Evolutionary conservation across 1,140 invertebrate species (phyloP).

Genomic region (Zaprionus vittiger): DNA sequence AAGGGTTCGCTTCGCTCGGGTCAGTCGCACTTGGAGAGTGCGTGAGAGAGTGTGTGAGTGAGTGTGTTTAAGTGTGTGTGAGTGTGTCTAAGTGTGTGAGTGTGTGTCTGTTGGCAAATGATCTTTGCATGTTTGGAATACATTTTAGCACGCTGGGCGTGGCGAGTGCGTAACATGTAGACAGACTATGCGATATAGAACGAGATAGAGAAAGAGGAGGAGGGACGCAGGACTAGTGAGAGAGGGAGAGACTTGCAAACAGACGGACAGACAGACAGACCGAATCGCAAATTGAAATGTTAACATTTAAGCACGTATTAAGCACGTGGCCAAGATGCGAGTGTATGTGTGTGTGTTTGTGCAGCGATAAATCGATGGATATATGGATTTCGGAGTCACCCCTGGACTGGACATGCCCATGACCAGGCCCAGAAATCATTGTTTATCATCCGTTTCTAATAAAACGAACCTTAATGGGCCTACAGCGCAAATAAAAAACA

Average conservation of each 20-base stretch:
- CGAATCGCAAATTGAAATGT: conserved; percentile 81
- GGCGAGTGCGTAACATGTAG: conserved; percentile 68
- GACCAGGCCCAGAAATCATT: conserved; percentile 48
- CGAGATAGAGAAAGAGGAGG: conserved; percentile 1
- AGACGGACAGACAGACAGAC: conserved; percentile 17
- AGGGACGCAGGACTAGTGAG: background rate
- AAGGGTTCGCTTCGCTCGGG: conserved; percentile 62
- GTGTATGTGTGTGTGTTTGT: conserved; percentile 40
- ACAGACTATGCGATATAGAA: conserved; percentile 29
- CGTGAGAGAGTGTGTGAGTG: conserved; percentile 28
- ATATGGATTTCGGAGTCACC: conserved; percentile 48
- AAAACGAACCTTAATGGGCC: conserved; percentile 69
- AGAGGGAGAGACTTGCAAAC: conserved; percentile 30
- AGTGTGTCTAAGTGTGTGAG: conserved; percentile 22
- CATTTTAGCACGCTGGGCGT: conserved; percentile 77
- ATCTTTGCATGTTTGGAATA: conserved; percentile 79
- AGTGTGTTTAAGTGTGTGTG: conserved; percentile 1
- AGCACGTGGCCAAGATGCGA: conserved; percentile 37
- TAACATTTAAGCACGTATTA: conserved; percentile 80
- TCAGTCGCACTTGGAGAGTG: conserved; percentile 16
- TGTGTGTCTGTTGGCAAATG: conserved; percentile 59
- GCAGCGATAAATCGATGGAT: conserved; percentile 71
- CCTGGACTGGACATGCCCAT: conserved; percentile 21
- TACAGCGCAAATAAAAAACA: conserved; percentile 17
- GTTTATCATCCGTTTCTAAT: conserved; percentile 64